These are phyloP conservation scores for Elmis aenea DNA, from an alignment of 2,888 invertebrate species.

Conservation along the genomic window DNA sequence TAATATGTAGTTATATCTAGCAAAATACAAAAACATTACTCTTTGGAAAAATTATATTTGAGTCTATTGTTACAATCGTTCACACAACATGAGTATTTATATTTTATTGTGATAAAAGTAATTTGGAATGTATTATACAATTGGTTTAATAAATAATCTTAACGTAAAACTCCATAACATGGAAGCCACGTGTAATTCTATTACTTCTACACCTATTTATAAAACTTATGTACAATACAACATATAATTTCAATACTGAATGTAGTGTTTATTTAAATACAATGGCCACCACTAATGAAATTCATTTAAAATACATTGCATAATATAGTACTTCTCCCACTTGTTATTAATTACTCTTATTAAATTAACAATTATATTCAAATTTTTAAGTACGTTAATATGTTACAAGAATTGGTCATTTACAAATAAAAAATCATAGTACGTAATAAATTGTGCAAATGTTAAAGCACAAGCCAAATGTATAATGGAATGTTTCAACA, in stretches of 20 bases:
- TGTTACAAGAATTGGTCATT: too few relatives aligned
- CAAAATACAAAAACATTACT: too few relatives aligned
- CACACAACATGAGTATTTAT: slow-evolving; percentile 44
- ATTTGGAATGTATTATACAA: slow-evolving; percentile 37
- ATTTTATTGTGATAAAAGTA: slow-evolving; percentile 33
- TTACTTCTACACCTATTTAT: slow-evolving; percentile 28
- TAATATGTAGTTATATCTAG: too few relatives aligned
- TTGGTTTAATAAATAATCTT: slow-evolving; percentile 29
- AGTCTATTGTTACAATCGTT: slow-evolving; percentile 36
- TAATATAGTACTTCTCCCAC: neutral
- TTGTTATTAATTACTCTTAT: too few relatives aligned
- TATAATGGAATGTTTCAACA: neutral
- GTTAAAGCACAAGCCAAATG: slow-evolving; percentile 16
- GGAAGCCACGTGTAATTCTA: slow-evolving; percentile 33
- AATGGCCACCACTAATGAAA: slow-evolving; percentile 33
- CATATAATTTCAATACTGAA: slow-evolving; percentile 38
- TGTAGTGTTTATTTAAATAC: slow-evolving; percentile 33
- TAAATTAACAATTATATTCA: too few relatives aligned
- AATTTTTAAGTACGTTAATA: too few relatives aligned
- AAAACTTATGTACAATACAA: slow-evolving; percentile 32
- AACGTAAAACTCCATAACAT: slow-evolving; percentile 30
- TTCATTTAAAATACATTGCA: slow-evolving; percentile 9
- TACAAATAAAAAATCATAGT: slow-evolving; percentile 15
- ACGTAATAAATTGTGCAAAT: slow-evolving; percentile 17
- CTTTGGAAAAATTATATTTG: slow-evolving; percentile 38